A percentile compares a stretch with the other conserved stretches of the same genome.
Conservation (phyloP, 2,113 vertebrate genomes). For the Tetrao urogallus region DNA sequence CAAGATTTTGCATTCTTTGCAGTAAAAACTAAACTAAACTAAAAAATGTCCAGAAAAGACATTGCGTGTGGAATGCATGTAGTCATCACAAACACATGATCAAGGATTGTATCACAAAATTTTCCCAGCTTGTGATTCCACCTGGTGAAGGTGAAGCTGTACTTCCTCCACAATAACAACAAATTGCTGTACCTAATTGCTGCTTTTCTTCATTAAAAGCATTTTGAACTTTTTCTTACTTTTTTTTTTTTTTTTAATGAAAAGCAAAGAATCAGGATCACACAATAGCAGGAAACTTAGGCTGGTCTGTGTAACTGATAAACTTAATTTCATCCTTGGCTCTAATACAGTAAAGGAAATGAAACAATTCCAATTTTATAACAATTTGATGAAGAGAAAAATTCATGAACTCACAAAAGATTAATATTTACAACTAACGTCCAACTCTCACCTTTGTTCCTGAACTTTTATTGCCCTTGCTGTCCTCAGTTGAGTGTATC, state of each 20-base stretch:
- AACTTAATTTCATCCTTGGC: slow-evolving; percentile 3
- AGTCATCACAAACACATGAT: neutral
- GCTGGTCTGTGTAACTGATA: neutral
- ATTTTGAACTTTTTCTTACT: neutral
- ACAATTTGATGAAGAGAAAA: neutral
- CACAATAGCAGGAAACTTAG: slow-evolving; percentile 28
- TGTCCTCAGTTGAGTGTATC: neutral
- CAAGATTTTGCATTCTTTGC: neutral
- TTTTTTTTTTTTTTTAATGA: slow-evolving; percentile 13
- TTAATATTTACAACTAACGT: neutral
- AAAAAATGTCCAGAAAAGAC: neutral
- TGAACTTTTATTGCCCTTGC: neutral
- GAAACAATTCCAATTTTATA: neutral
- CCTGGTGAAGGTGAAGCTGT: neutral
- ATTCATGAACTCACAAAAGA: neutral
- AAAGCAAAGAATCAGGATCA: neutral
- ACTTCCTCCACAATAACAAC: neutral
- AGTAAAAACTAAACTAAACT: neutral
- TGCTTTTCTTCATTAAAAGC: neutral
- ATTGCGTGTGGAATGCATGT: neutral
- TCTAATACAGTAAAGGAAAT: neutral
- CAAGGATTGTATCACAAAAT: neutral
- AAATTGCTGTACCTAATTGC: neutral
- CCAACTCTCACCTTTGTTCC: neutral
- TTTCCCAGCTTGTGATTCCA: neutral